Base-by-base conservation (phyloP, 2,888 invertebrate species). In the Synanthedon myopaeformis region DNA sequence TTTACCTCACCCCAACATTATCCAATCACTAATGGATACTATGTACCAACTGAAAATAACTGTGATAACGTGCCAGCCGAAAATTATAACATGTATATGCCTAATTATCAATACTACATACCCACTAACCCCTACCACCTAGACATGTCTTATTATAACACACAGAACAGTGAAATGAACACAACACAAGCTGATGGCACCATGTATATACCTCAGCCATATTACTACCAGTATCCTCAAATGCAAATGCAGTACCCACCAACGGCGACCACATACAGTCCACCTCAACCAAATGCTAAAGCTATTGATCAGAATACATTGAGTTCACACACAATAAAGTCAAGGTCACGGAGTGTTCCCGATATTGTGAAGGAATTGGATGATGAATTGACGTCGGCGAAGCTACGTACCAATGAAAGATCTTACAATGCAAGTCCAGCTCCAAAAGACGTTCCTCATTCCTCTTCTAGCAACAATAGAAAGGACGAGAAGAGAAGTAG, bases 291-390 rank as follows among this genome's bases (percentile, higher is more conserved):
- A 13, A 70, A 69, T 41, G 67, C 55, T 55, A 55, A 54, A 41
- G 13, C 56, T 1, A 68, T 65, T 12, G 69, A 63, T 53, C 61
- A 63, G 52, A 61, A 63, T 41, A 58, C 61, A 17, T 54, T 56
- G 3, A 64, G 59, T 52, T 66, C 70, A 48, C 74, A 72, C 51
- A 69, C 69, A 11, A 67, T 76, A 1, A 89, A 86, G 57, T 88
- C 82, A 4, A 78, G 90, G 59, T 90, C 90, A 0, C 84, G 89
- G 62, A 92, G 92, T 75, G 93, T 94, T 49, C 93, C 94, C 0
- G 91, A 93, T 72, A 93, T 95, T 70, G 89, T 94, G 17, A 90
- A 91, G 67, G 93, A 94, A 64, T 81, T 95, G 58, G 91, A 93
- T 72, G 90, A 91, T 60, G 93, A 94, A 73, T 70, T 93, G 45